Percentiles rank a stretch among this genome's conserved stretches.
phyloP scores from a whole-genome alignment of 1,140 invertebrate genomes.

The Berghia stephanieae region DNA sequence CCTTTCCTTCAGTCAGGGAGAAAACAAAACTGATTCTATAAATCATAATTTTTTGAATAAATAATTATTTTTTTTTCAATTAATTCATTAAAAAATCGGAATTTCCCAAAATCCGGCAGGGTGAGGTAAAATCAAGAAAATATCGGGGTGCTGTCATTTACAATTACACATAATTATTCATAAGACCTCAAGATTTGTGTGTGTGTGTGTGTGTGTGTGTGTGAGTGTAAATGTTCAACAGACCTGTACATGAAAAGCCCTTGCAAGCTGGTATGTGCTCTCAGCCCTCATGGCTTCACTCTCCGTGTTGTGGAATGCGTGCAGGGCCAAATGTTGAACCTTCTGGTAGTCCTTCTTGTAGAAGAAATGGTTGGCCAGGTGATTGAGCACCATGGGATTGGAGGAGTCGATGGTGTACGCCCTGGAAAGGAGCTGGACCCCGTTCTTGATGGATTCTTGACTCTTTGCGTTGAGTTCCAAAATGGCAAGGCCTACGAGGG shows the following conservation, averaged over 20 bases:
- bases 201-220: too few species aligned
- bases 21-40: too few species aligned
- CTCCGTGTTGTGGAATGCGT: constrained; percentile 98
- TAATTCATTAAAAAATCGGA: too few species aligned
- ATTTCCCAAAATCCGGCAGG: too few species aligned
- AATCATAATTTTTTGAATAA: too few species aligned
- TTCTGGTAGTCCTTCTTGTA: constrained; percentile 98
- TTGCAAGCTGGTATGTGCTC: constrained; percentile 96
- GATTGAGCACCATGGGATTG: constrained; percentile 99
- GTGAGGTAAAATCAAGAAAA: too few species aligned
- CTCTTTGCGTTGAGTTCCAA: constrained; percentile 93
- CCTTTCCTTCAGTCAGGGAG: too few species aligned
- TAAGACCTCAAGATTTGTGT: too few species aligned
- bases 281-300: constrained; percentile 99
- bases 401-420: constrained; percentile 97
- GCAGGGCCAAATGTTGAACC: constrained; percentile 94
- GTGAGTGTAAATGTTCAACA: constrained; percentile 8
- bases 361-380: constrained; percentile 99
- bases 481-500: constrained; percentile 93
- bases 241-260: constrained; percentile 93
- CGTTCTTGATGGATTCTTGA: constrained; percentile 89
- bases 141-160: too few species aligned
- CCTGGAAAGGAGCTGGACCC: constrained; percentile 95
- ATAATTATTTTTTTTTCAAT: too few species aligned
- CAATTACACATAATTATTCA: too few species aligned